Base-by-base conservation (phyloP, 2,797 vertebrate genomes). In the Acomys russatus region DNA sequence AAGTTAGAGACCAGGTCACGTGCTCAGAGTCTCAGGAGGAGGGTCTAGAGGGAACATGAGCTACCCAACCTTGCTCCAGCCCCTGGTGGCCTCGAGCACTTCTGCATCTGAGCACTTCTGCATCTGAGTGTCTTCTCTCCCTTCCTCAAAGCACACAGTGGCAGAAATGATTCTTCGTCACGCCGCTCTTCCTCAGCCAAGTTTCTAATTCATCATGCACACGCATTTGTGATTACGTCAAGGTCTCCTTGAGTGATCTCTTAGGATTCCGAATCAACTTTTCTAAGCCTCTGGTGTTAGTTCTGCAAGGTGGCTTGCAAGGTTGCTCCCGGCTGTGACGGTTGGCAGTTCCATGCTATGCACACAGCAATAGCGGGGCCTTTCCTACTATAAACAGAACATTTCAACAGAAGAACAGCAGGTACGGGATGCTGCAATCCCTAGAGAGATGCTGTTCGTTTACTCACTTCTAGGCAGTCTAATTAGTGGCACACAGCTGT, bases 371-470 rank as follows among this genome's bases (percentile, higher is more conserved):
- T 35, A 73, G 63, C 17, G 93, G 23, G 59, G 7, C 5, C 38
- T 74, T 91, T 91, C 18, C 61, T 82, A 82, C 28, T 49, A 49
- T 76, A 49, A 76, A 17, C 74, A 91, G 68, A 86, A 73, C 56
- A 11, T 86, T 94, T 94, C 87, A 79, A 85, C 22, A 61, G 12
- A 68, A 95, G 38, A 71, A 71, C 44, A 38, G 78, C 70, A 90
- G 77, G 23, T 33, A 71, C 54, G 20, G 15, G 15, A 78, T 71
- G 51, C 11, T 92, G 28, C 15, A 77, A 44, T 25, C 49, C 14
- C 38, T 38, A 28, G 33, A 93, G 54, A 94, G 54, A 68, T 74
- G 89, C 0, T 23, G 10, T 61, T 88, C 38, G 2, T 88, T 33
- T 88, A 76, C 63, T 44, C 33, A 61, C 1, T 61, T 49, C 51